Base-by-base conservation (phyloP, 2,113 vertebrate species). In the Hippocampus barbouri region DNA sequence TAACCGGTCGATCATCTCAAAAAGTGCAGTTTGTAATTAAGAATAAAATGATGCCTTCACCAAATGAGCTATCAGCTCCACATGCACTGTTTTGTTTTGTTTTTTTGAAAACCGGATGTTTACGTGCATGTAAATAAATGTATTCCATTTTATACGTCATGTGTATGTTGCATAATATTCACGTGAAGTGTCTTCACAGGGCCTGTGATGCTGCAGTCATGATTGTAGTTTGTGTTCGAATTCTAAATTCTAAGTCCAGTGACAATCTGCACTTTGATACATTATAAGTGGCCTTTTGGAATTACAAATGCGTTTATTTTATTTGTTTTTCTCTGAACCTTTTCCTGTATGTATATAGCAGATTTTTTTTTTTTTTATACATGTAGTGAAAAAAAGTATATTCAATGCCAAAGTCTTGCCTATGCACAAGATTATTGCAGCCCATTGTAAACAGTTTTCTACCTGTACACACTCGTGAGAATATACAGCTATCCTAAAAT, bases 1-100 rank as follows among this genome's bases (percentile, higher is more conserved):
- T 72, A 67, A 64, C 41, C 70, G 51, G 53, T 61, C 34, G 66
- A 86, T 90, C 85, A 88, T 89, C 87, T 89, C 85, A 85, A 71
- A 34, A 60, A 79, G 69, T 72, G 70, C 77, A 69, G 59, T 71
- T 85, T 74, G 63, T 68, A 63, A 53, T 25, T 16, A 23, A 80
- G 80, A 62, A 49, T 70, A 83, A 71, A 72, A 12, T 23, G 83
- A 85, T 77, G 79, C 81, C 81, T 82, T 85, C 74, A 81, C 16
- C 64, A 64, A 61, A 68, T 27, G 62, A 54, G 6, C 16, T 49
- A 49, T 49, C 9, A 45, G 1, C 15, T 47, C 4, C 45, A 47
- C 4, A 7, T 53, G 49, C 49, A 53, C 49, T 53, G 18, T 47
- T 38, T 38, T 34, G 5, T 34, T 34, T 34, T 38, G 34, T 38